Base-by-base conservation (phyloP, 2,797 vertebrate genomes). In the Ctenochaetus hawaiiensis region DNA sequence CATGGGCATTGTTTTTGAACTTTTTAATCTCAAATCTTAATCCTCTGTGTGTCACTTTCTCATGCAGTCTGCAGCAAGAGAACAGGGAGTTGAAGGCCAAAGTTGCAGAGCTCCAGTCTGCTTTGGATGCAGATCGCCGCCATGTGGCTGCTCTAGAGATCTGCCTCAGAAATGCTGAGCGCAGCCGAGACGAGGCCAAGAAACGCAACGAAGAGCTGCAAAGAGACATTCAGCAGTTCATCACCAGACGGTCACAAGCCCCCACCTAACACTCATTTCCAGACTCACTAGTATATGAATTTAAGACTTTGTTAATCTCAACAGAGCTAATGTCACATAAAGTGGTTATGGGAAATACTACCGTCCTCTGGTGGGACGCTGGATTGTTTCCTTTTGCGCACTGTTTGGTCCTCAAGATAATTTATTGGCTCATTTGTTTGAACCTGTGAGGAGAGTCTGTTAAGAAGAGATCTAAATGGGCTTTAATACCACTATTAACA, bases 21-120 rank as follows among this genome's bases (percentile, higher is more conserved):
- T 66, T 26, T 48, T 10, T 10, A 7, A 18, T 18, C 2, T 0
- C 17, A 7, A 20, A 17, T 72, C 18, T 81, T 20, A 82, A 26
- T 22, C 12, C 4, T 77, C 20, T 82, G 22, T 67, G 18, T 67
- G 4, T 69, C 5, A 7, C 1, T 9, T 20, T 54, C 17, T 82
- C 41, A 65, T 41, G 8, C 92, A 99, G 98, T 61, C 93, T 98
- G 5, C 94, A 96, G 73, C 93, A 95, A 83, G 96, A 96, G 77
- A 99, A 98, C 87, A 94, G 90, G 1, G 96, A 99, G 0, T 94
- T 96, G 60, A 96, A 91, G 78, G 93, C 95, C 61, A 94, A 94
- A 6, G 94, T 99, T 52, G 88, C 95, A 0, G 95, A 96, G 87
- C 94, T 99, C 53, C 95, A 87, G 41, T 90, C 95, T 12, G 95